phyloP scores from a whole-genome alignment of 2,113 vertebrate species.

The Pedetes capensis region DNA sequence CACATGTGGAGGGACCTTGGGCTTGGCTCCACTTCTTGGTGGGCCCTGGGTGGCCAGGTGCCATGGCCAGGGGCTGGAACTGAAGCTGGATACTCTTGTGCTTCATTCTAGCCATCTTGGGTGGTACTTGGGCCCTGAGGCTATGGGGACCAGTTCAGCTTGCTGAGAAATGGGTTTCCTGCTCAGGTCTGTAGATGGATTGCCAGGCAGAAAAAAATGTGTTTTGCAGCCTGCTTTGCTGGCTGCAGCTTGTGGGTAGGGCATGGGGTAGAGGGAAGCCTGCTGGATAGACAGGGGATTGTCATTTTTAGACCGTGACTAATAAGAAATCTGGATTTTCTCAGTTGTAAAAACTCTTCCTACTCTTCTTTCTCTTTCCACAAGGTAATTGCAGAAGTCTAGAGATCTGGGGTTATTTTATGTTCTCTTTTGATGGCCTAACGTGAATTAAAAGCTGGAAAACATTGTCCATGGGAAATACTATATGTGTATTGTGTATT shows the following conservation, averaged over 20 bases:
- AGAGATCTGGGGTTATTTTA: conserved; percentile 73
- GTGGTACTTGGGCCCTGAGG: conserved; percentile 28
- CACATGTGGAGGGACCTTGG: neutral
- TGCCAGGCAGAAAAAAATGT: conserved; percentile 57
- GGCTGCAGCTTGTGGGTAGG: conserved; percentile 41
- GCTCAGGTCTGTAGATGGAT: conserved; percentile 3
- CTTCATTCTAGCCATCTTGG: conserved; percentile 8
- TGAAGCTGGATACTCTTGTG: neutral
- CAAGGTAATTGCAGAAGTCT: conserved; percentile 69
- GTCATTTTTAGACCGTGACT: conserved; percentile 78
- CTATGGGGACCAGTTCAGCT: neutral
- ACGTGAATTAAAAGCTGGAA: conserved; percentile 77
- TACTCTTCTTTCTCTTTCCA: conserved; percentile 64
- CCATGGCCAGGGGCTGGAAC: neutral
- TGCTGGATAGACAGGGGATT: conserved; percentile 55
- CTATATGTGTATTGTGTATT: conserved; percentile 64
- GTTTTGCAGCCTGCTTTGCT: conserved; percentile 30
- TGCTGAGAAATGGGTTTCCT: conserved; percentile 20
- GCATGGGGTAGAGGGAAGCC: neutral
- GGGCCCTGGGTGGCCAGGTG: conserved; percentile 14
- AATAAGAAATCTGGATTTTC: conserved; percentile 77
- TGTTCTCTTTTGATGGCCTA: conserved; percentile 69
- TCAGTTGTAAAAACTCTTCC: conserved; percentile 77
- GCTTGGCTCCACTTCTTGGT: neutral
- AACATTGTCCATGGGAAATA: conserved; percentile 69